phyloP scores from a whole-genome alignment of 2,888 invertebrate species.

The Dusona sp. region DNA sequence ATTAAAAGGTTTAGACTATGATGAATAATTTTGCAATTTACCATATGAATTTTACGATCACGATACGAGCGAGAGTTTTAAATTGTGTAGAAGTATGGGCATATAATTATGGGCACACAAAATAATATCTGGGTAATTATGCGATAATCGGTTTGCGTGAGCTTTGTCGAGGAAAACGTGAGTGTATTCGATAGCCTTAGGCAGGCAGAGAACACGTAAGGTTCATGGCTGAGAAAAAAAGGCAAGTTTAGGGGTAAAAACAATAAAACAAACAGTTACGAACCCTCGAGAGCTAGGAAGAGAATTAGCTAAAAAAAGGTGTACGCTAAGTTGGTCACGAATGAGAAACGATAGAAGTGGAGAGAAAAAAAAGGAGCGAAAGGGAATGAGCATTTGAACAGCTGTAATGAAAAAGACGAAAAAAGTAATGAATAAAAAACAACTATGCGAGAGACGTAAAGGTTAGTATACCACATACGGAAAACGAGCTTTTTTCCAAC shows the following conservation, averaged over 20 bases:
- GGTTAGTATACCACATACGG: slow-evolving; percentile 16
- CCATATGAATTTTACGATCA: background rate
- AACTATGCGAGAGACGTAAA: slow-evolving; percentile 38
- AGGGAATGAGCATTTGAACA: slow-evolving; percentile 59
- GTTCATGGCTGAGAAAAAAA: background rate
- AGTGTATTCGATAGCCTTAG: slow-evolving; percentile 24
- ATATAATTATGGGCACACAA: background rate
- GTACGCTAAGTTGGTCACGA: slow-evolving; percentile 13
- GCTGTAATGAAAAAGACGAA: slow-evolving; percentile 2
- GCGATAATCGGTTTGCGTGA: slow-evolving; percentile 64
- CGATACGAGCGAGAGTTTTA: background rate
- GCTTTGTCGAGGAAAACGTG: slow-evolving; percentile 46
- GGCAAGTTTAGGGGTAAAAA: slow-evolving; percentile 5
- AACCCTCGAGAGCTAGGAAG: slow-evolving; percentile 25
- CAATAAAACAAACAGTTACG: slow-evolving; percentile 13
- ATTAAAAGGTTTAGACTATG: background rate
- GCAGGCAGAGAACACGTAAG: background rate
- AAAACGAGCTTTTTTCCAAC: slow-evolving; percentile 42
- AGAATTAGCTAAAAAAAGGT: slow-evolving; percentile 46
- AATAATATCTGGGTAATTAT: slow-evolving; percentile 58
- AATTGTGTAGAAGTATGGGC: background rate
- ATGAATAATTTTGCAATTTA: background rate
- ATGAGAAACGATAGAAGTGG: slow-evolving; percentile 32
- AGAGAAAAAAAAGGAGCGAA: slow-evolving; percentile 28
- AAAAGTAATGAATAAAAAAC: slow-evolving; percentile 28